These are phyloP conservation scores for Mareca penelope DNA, from an alignment of 2,797 vertebrate genomes.

Conservation along the genomic window DNA sequence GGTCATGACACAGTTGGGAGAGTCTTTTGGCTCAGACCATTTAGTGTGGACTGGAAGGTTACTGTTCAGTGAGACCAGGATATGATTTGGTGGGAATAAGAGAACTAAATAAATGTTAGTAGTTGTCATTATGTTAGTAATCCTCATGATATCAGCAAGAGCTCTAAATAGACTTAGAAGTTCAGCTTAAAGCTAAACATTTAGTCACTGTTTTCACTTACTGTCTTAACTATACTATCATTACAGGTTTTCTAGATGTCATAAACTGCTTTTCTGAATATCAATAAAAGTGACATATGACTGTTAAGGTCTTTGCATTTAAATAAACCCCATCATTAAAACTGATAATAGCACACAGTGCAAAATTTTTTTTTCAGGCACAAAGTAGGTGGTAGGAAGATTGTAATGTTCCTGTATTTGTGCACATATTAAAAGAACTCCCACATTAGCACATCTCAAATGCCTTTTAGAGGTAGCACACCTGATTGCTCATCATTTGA, in stretches of 20 bases:
- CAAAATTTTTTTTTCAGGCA: slow-evolving; percentile 16
- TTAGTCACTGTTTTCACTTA: slow-evolving; percentile 57
- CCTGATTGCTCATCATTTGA: background rate
- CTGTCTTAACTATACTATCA: slow-evolving; percentile 49
- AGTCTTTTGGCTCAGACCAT: background rate
- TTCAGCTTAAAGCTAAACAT: slow-evolving; percentile 47
- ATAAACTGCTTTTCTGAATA: slow-evolving; percentile 21
- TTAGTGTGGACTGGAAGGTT: background rate
- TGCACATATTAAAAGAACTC: slow-evolving; percentile 26
- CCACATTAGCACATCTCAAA: background rate
- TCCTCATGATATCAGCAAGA: slow-evolving; percentile 47
- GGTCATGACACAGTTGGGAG: background rate
- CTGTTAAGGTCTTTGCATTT: slow-evolving; percentile 31
- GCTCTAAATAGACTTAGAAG: slow-evolving; percentile 60
- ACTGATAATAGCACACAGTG: background rate
- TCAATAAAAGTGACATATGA: slow-evolving; percentile 40
- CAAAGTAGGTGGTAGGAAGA: slow-evolving; percentile 23
- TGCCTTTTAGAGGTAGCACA: background rate
- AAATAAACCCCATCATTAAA: slow-evolving; percentile 33
- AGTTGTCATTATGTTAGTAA: slow-evolving; percentile 29
- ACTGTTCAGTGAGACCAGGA: background rate
- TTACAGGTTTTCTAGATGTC: slow-evolving; percentile 30
- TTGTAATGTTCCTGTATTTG: slow-evolving; percentile 41
- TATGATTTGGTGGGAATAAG: background rate
- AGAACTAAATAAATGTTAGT: background rate